Conservation (phyloP, 2,797 vertebrate species). For the Galago senegalensis region DNA sequence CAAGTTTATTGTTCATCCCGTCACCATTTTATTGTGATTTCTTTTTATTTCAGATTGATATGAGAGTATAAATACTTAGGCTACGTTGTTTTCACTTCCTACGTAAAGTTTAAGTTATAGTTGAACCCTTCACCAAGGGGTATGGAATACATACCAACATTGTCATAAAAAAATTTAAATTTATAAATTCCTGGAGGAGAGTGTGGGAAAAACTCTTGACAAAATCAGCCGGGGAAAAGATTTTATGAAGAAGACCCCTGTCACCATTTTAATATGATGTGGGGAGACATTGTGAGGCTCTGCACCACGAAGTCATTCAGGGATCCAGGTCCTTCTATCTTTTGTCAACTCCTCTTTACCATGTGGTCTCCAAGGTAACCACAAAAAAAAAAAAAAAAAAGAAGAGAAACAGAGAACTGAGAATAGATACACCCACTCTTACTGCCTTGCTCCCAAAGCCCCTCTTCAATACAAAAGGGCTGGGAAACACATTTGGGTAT, state of each 20-base stretch:
- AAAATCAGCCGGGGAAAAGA: no score
- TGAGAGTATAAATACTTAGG: no score
- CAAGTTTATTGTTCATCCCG: background rate
- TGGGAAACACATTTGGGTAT: background rate
- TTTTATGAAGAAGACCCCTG: background rate
- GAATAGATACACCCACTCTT: background rate
- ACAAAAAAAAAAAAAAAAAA: conserved; percentile 30
- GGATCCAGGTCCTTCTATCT: background rate
- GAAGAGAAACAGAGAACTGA: background rate
- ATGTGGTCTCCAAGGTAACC: background rate
- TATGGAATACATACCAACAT: no score
- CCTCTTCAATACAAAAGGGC: background rate
- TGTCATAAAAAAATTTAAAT: no score
- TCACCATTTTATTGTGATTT: background rate
- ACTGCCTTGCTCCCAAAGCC: background rate
- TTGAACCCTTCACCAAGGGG: no score
- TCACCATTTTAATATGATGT: background rate
- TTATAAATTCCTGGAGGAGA: no score
- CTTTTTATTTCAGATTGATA: no score
- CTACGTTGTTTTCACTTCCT: no score
- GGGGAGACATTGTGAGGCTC: background rate
- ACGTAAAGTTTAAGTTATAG: no score
- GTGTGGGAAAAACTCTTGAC: no score
- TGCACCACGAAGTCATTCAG: background rate
- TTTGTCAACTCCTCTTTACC: background rate